Base-by-base conservation (phyloP, 1,140 invertebrate genomes). In the Neoseiulus cucumeris region DNA sequence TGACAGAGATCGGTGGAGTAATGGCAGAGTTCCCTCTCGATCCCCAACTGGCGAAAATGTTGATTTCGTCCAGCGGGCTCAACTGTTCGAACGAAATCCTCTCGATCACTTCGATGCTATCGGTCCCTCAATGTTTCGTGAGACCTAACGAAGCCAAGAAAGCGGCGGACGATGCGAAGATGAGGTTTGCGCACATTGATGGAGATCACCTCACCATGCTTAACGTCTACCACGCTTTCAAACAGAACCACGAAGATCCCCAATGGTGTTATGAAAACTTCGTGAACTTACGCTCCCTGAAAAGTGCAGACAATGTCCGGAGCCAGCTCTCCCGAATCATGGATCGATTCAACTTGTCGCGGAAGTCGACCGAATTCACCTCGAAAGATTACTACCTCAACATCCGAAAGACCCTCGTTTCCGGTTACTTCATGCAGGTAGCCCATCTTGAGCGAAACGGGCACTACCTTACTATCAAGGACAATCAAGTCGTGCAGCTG, bases 201-300 rank as follows among this genome's bases (percentile, higher is more conserved):
- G 96, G 96, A 25, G 96, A 99, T 79, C 96, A 99, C 76, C 81
- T 99, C 67, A 85, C 94, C 68, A 78, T 98, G 74, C 79, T 96
- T 71, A 85, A 99, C 79, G 84, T 98, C 70, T 87, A 98, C 74
- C 95, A 98, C 75, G 94, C 95, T 29, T 99, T 98, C 74, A 98
- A 98, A 79, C 94, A 98, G 79, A 80, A 80, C 69, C 75, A 80
- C 69, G 91, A 97, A 78, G 91, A 96, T 78, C 85, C 87, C 0
- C 87, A 92, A 75, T 99, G 95, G 95, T 98, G 94, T 76, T 98
- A 97, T 71, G 92, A 98, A 72, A 98, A 99, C 78, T 99, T 98
- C 74, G 86, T 98, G 64, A 99, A 98, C 80, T 98, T 91, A 77
- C 84, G 95, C 69, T 97, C 94, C 2, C 77, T 99, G 29, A 98